A percentile compares a stretch with the other conserved stretches of the same genome.
Conservation (phyloP, 2,113 vertebrate genomes). For the Lepus americanus region DNA sequence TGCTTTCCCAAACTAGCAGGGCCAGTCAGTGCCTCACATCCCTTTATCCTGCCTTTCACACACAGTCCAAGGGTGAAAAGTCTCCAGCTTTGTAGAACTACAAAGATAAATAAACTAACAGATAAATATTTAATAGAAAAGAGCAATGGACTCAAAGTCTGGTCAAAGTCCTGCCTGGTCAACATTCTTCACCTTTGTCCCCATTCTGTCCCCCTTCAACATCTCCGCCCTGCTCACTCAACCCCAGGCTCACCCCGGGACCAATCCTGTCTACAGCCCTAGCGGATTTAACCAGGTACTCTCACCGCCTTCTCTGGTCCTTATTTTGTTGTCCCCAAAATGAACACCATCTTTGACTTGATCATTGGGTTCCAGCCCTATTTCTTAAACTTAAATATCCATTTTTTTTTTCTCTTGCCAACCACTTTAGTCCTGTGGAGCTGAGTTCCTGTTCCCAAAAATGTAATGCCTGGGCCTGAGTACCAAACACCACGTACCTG, state of each 20-base stretch:
- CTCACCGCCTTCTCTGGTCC: neutral
- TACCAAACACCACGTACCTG: neutral
- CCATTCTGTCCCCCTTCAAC: neutral
- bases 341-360: neutral
- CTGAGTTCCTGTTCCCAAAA: neutral
- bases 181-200: constrained; percentile 39
- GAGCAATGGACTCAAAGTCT: constrained; percentile 64
- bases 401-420: neutral
- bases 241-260: neutral
- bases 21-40: neutral
- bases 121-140: constrained; percentile 60
- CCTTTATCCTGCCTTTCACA: neutral
- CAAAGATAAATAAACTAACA: neutral
- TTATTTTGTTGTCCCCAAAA: neutral
- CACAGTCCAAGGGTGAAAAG: constrained; percentile 33
- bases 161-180: neutral
- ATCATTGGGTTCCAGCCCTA: neutral
- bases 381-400: constrained; percentile 19
- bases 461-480: neutral
- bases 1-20: neutral
- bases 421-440: neutral
- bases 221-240: neutral
- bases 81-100: neutral
- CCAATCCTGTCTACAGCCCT: neutral
- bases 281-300: neutral